Evolutionary conservation across 2,888 invertebrate genomes (phyloP).

Genomic region (Neoaliturus tenellus): DNA sequence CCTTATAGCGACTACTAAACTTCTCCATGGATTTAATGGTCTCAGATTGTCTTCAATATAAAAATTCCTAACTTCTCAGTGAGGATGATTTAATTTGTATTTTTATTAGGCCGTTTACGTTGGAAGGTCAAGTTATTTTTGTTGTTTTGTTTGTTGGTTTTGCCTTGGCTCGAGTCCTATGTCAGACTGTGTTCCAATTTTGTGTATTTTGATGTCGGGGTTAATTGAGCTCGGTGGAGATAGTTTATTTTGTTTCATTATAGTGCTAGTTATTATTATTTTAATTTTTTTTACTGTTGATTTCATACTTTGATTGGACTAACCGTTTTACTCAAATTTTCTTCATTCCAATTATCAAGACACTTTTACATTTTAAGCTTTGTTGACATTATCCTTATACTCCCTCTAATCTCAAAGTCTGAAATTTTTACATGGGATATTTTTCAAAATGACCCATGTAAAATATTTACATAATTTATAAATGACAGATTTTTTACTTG

Average conservation of each 20-base stretch:
- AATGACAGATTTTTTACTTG: too few species aligned
- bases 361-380: too few species aligned
- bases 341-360: too few species aligned
- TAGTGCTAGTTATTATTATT: too few species aligned
- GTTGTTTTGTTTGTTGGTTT: slow-evolving; percentile 9
- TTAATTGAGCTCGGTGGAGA: neutral
- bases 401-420: too few species aligned
- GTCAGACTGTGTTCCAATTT: slow-evolving; percentile 4
- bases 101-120: neutral
- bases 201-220: neutral
- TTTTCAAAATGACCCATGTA: neutral
- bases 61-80: neutral
- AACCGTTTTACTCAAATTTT: too few species aligned
- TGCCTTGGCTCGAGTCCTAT: neutral
- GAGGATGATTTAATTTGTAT: slow-evolving; percentile 9
- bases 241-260: too few species aligned
- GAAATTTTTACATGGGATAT: neutral
- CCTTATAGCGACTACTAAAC: neutral
- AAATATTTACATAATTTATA: too few species aligned
- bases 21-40: slow-evolving; percentile 20
- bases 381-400: too few species aligned
- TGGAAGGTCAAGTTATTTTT: slow-evolving; percentile 18
- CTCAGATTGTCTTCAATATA: neutral
- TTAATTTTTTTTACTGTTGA: too few species aligned
- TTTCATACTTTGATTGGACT: too few species aligned